phyloP scores from a whole-genome alignment of 2,113 vertebrate genomes.

The Serinus canaria region DNA sequence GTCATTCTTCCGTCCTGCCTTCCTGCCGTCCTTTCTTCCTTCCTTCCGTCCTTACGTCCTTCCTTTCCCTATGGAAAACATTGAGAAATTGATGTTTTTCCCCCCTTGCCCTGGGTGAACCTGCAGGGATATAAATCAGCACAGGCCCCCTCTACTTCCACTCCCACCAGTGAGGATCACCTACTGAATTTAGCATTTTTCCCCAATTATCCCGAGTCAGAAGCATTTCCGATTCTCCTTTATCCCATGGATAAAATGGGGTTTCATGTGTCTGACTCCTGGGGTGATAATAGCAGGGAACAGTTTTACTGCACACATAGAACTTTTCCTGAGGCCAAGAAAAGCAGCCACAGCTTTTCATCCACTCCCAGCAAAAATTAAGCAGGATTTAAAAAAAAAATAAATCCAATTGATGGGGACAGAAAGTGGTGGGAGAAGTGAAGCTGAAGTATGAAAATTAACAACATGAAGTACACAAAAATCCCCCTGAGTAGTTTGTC shows the following conservation, averaged over 20 bases:
- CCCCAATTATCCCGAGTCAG: neutral
- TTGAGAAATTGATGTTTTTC: neutral
- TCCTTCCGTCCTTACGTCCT: too few relatives aligned
- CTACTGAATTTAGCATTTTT: slow-evolving; percentile 12
- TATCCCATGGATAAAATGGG: slow-evolving; percentile 2
- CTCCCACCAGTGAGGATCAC: neutral
- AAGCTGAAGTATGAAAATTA: slow-evolving; percentile 40
- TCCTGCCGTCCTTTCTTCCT: too few relatives aligned
- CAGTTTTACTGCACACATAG: slow-evolving; percentile 47
- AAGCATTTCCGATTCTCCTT: slow-evolving; percentile 36
- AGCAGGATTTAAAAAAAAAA: slow-evolving; percentile 26
- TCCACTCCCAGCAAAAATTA: slow-evolving; percentile 55
- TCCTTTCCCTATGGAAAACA: neutral
- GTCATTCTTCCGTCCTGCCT: too few relatives aligned
- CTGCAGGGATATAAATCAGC: neutral
- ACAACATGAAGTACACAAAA: neutral
- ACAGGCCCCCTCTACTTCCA: neutral
- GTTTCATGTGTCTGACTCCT: slow-evolving; percentile 46
- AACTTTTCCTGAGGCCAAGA: slow-evolving; percentile 48
- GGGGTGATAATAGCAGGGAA: slow-evolving; percentile 63
- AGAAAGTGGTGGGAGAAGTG: slow-evolving; percentile 21
- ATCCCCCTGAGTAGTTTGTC: neutral
- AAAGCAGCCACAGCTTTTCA: slow-evolving; percentile 58
- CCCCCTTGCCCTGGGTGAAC: neutral
- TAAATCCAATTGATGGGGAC: slow-evolving; percentile 21